Evolutionary conservation across 2,888 invertebrate genomes (phyloP).

Genomic region (Orthosia cruda): DNA sequence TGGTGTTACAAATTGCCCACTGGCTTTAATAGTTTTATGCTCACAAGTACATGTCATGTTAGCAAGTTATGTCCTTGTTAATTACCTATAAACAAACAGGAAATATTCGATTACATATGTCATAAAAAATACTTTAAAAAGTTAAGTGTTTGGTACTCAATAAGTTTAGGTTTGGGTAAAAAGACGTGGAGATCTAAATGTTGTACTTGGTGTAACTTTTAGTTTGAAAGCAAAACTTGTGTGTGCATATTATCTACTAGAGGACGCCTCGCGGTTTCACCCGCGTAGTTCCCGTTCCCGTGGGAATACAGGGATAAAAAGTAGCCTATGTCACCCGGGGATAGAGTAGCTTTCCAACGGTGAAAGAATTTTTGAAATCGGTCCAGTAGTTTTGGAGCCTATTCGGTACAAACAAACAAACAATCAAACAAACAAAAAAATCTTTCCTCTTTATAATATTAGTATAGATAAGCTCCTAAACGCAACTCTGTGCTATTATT

Average conservation of each 20-base stretch:
- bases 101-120: neutral
- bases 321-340: too few relatives aligned
- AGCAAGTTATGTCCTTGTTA: slow-evolving; percentile 25
- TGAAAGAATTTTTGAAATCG: too few relatives aligned
- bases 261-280: too few relatives aligned
- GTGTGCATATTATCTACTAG: neutral
- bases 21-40: slow-evolving; percentile 21
- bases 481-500: neutral
- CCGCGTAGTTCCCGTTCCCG: too few relatives aligned
- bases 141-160: neutral
- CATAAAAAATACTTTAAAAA: neutral
- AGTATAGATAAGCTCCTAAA: too few relatives aligned
- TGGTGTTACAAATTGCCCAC: neutral
- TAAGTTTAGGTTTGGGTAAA: neutral
- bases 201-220: neutral
- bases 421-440: too few relatives aligned
- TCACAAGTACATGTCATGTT: slow-evolving; percentile 18
- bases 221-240: neutral
- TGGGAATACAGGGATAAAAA: too few relatives aligned
- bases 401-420: too few relatives aligned
- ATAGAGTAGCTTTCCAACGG: too few relatives aligned
- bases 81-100: slow-evolving; percentile 15
- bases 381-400: too few relatives aligned
- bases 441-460: too few relatives aligned
- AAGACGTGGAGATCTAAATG: neutral